phyloP scores from a whole-genome alignment of 2,113 vertebrate species.

The Cephalopterus ornatus region DNA sequence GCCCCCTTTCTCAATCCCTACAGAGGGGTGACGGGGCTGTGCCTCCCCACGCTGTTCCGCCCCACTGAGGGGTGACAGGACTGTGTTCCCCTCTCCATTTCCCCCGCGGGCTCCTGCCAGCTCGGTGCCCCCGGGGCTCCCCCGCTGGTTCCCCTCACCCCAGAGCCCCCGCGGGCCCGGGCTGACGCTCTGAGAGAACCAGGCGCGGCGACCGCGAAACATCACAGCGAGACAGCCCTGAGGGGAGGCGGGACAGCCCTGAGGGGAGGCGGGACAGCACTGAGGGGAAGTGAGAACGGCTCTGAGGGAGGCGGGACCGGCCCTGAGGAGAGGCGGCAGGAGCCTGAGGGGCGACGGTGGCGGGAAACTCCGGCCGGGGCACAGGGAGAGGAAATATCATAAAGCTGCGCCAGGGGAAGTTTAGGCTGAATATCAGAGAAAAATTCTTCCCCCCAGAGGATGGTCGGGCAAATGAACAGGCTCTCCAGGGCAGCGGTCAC shows the following conservation, averaged over 20 bases:
- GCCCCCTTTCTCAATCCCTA: neutral
- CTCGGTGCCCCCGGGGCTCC: neutral
- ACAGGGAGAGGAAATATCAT: neutral
- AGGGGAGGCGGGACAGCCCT: neutral
- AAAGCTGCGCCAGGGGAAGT: too few species aligned
- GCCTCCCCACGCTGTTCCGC: too few species aligned
- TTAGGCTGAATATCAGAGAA: neutral
- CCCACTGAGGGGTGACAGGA: neutral
- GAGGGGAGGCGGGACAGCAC: neutral
- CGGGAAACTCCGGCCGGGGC: neutral
- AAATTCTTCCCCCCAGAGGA: neutral
- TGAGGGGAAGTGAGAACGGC: neutral
- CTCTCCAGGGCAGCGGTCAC: neutral
- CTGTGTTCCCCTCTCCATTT: neutral
- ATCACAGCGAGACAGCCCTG: constrained; percentile 6
- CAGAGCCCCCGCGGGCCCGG: constrained; percentile 52
- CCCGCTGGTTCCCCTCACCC: constrained; percentile 49
- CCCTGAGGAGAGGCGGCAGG: neutral
- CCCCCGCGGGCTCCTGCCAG: neutral
- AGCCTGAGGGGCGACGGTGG: neutral
- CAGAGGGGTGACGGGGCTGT: neutral
- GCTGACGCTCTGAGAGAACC: constrained; percentile 76
- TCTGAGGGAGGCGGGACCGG: neutral
- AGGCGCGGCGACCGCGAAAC: constrained; percentile 64
- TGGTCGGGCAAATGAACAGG: neutral